phyloP scores from a whole-genome alignment of 2,888 invertebrate genomes.

The Phragmatobia fuliginosa region DNA sequence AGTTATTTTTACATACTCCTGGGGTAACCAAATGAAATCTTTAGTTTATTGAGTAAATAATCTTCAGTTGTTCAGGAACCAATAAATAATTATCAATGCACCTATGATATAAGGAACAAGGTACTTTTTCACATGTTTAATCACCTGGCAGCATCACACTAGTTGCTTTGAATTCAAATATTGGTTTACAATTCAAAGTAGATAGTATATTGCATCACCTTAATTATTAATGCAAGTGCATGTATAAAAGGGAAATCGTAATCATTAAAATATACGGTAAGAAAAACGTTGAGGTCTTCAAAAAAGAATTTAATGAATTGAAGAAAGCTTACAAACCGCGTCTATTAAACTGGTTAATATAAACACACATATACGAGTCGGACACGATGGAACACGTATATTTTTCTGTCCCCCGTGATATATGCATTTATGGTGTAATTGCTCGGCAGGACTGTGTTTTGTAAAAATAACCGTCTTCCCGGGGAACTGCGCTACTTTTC shows the following conservation, averaged over 20 bases:
- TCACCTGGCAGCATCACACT: not conserved
- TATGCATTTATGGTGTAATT: slow-evolving; percentile 75
- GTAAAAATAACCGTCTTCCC: slow-evolving; percentile 61
- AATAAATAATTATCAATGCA: not conserved
- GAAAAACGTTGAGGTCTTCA: not conserved
- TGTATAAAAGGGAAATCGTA: not conserved
- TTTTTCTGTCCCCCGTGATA: slow-evolving; percentile 68
- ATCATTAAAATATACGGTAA: not conserved
- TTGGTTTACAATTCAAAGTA: not conserved
- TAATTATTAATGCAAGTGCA: not conserved
- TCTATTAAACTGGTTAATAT: not conserved
- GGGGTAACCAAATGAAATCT: not conserved
- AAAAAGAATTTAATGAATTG: not conserved
- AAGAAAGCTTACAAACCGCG: no score
- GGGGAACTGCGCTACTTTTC: slow-evolving; percentile 44
- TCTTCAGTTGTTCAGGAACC: not conserved
- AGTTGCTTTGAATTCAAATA: not conserved
- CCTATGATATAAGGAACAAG: not conserved
- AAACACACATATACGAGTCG: slow-evolving; percentile 3
- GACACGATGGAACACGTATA: slow-evolving; percentile 55
- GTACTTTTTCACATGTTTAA: not conserved
- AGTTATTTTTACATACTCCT: not conserved
- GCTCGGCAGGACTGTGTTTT: slow-evolving; percentile 63
- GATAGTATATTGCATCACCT: not conserved
- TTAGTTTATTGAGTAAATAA: no score